Percentiles rank a stretch among this genome's conserved stretches.
phyloP scores from a whole-genome alignment of 2,888 invertebrate species.

The Dromius quadrimaculatus region DNA sequence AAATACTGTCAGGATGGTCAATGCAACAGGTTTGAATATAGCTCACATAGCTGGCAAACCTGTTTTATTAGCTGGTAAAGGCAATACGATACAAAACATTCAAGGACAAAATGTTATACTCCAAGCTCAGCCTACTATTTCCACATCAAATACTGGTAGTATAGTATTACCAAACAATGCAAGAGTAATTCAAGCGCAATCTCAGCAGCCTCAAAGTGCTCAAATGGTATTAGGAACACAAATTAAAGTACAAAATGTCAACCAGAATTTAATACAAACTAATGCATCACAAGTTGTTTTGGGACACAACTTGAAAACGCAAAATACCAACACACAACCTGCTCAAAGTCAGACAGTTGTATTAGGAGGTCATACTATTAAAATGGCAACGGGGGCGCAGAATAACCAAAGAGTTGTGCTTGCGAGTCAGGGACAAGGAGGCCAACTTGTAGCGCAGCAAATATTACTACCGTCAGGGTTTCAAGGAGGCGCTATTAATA shows the following conservation, averaged over 20 bases:
- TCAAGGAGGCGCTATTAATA: slow-evolving; percentile 72
- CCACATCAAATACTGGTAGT: slow-evolving; percentile 57
- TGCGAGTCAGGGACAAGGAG: slow-evolving; percentile 69
- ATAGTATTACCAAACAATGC: slow-evolving; percentile 50
- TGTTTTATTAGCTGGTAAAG: slow-evolving; percentile 69
- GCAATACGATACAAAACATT: slow-evolving; percentile 63
- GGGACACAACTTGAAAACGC: slow-evolving; percentile 49
- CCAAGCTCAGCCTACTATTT: slow-evolving; percentile 60
- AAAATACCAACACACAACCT: slow-evolving; percentile 42
- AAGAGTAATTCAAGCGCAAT: slow-evolving; percentile 43
- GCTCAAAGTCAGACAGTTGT: slow-evolving; percentile 61
- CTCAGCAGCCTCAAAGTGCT: slow-evolving; percentile 55
- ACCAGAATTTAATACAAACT: slow-evolving; percentile 38
- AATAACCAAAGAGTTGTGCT: slow-evolving; percentile 67
- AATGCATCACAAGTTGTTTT: slow-evolving; percentile 44
- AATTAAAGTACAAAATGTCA: slow-evolving; percentile 61
- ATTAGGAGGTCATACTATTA: slow-evolving; percentile 63
- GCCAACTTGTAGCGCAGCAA: slow-evolving; percentile 69
- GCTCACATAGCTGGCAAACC: slow-evolving; percentile 72
- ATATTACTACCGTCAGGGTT: slow-evolving; percentile 74
- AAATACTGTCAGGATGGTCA: slow-evolving; percentile 68
- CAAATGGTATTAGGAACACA: slow-evolving; percentile 63
- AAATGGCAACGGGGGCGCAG: slow-evolving; percentile 62
- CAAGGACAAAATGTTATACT: slow-evolving; percentile 67
- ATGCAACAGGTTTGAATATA: slow-evolving; percentile 68